phyloP scores from a whole-genome alignment of 2,888 invertebrate genomes.

The Pristionchus mayeri region DNA sequence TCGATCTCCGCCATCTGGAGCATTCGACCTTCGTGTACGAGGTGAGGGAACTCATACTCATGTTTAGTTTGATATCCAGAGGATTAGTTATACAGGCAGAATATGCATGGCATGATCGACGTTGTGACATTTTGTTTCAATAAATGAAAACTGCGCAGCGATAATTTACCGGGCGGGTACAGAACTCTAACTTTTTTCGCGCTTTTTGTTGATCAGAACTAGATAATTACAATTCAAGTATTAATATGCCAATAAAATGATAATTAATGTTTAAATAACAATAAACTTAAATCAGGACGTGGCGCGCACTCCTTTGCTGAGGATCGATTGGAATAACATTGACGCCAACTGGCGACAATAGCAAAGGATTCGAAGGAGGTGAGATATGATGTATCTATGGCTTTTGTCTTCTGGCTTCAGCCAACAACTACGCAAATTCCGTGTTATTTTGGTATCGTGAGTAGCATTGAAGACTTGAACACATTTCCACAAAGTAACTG shows the following conservation, averaged over 20 bases:
- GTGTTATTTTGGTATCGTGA: no score
- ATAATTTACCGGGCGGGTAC: no score
- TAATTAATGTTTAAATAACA: neutral
- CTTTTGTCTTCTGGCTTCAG: no score
- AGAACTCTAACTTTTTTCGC: no score
- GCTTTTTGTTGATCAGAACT: no score
- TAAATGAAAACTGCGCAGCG: no score
- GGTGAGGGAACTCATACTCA: constrained; percentile 85
- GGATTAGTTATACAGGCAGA: neutral
- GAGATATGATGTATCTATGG: no score
- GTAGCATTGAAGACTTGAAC: no score
- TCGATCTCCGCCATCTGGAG: constrained; percentile 95
- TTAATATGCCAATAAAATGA: neutral
- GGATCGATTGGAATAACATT: constrained; percentile 99
- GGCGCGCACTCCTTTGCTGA: constrained; percentile 84
- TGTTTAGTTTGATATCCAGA: neutral
- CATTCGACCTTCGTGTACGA: constrained; percentile 99
- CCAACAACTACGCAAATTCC: no score
- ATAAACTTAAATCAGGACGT: neutral
- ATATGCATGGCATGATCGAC: neutral
- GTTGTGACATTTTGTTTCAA: no score
- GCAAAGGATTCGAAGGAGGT: constrained; percentile 99
- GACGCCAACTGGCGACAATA: constrained; percentile 98
- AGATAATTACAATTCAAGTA: no score
- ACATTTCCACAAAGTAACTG: no score